These are phyloP conservation scores for Chaunax sp. DNA, from an alignment of 2,797 vertebrate species.

Conservation along the genomic window DNA sequence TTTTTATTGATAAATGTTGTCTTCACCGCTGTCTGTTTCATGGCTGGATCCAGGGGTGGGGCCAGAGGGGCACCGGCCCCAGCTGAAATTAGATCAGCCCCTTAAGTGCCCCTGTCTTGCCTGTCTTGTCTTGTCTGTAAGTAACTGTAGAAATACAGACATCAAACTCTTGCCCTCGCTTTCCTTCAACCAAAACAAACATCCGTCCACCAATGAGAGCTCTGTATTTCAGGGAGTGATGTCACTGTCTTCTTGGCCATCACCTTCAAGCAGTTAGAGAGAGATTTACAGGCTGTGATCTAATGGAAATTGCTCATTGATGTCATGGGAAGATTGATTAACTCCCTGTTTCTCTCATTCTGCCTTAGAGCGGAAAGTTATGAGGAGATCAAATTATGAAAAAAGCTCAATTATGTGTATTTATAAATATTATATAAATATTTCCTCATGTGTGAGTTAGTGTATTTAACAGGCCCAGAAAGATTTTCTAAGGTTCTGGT, in stretches of 20 bases:
- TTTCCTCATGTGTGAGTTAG: conserved; percentile 43
- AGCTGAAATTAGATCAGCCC: no score
- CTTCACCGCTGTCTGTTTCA: no score
- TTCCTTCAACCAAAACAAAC: conserved; percentile 30
- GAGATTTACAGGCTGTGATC: conserved; percentile 45
- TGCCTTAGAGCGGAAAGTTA: conserved; percentile 34
- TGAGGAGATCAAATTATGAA: conserved; percentile 47
- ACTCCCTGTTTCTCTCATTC: conserved; percentile 41
- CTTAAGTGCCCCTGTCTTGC: no score
- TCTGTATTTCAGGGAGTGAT: conserved; percentile 38
- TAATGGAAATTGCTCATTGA: conserved; percentile 58
- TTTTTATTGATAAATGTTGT: no score
- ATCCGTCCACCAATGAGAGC: conserved; percentile 10
- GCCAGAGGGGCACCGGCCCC: no score
- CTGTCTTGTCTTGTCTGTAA: no score
- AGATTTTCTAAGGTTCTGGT: conserved; percentile 10
- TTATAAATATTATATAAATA: conserved; percentile 3
- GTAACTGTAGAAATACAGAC: no score
- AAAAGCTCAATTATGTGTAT: conserved; percentile 49
- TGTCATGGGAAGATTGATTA: conserved; percentile 58
- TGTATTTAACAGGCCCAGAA: conserved; percentile 27
- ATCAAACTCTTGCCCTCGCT: conserved; percentile 3
- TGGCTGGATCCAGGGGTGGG: no score
- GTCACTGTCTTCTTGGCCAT: conserved; percentile 57
- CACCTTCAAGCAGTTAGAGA: conserved; percentile 40